Base-by-base conservation (phyloP, 2,888 invertebrate genomes). In the Tachina fera region DNA sequence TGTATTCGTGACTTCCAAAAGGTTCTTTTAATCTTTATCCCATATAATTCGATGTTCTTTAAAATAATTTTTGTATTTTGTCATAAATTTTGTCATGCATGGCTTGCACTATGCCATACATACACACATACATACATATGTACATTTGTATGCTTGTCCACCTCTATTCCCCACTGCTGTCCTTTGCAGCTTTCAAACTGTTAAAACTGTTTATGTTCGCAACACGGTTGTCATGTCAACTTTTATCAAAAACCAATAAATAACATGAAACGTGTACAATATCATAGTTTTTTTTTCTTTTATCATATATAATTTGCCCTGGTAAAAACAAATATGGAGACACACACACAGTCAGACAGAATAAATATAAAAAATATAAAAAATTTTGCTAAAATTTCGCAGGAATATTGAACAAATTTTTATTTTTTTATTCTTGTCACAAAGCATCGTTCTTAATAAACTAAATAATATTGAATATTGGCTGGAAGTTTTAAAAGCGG, bases 221-320 rank as follows among this genome's bases (percentile, higher is more conserved):
- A 75, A 81, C 81, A 75, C 68, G 68, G 81, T 81, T 81, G 68
- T 75, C 75, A 81, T 81, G 81, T 81, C 75, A 75, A 81, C 68
- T 81, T 74, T 81, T 81, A 81, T 81, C 81, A 81, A 53, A 81
- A 81, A 56, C 75, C 75, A 81, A 81, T 81, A 81, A 81, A 81
- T 81, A 81, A 81, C 75, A 61, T 68, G 45, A 70, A 81, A 81
- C 75, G 81, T 81, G 81, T 68, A 47, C 39, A 75, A 74, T 60
- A 67, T 60, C 56, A 60, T 41, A n/a, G 19, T 16, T 41, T 60
- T 14, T 31, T 31, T 16, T 9, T 56, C 43, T 1, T 47, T 39
- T 10, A n/a, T 43, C 6, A 16, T 47, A 19, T 60, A 6, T 49
- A 19, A 45, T 68, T 53, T 56, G 53, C 14, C 47, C 14, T 11